These are phyloP conservation scores for Malurus alboscapulatus DNA, from an alignment of 2,113 vertebrate species.

Conservation along the genomic window DNA sequence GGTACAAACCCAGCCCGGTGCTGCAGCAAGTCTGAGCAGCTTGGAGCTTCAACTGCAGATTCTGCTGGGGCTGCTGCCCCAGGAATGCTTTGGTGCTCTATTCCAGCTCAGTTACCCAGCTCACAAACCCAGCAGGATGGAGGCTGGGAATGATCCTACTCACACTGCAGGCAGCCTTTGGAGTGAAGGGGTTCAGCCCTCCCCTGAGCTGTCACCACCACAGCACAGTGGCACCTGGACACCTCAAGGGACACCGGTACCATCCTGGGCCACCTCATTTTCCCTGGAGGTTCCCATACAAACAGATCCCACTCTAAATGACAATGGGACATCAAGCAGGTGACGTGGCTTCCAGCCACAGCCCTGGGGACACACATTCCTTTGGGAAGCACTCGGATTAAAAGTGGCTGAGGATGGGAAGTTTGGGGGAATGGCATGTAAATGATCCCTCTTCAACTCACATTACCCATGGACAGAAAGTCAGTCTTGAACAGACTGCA, in stretches of 20 bases:
- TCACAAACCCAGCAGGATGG: not conserved
- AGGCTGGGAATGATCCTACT: not conserved
- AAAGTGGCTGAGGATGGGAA: not conserved
- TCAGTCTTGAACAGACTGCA: slow-evolving; percentile 1
- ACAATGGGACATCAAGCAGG: not conserved
- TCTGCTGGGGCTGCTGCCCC: not conserved
- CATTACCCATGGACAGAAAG: not conserved
- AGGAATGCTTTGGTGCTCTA: not conserved
- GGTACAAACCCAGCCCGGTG: not conserved
- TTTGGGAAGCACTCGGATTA: not conserved
- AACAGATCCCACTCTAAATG: not conserved
- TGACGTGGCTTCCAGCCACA: not conserved
- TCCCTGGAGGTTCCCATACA: not conserved
- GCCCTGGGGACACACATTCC: not conserved
- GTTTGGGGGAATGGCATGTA: not conserved
- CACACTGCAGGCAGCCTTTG: not conserved
- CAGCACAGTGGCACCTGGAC: not conserved
- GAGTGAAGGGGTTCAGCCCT: not conserved
- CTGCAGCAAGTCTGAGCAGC: not conserved
- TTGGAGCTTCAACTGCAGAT: not conserved
- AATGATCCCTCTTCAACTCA: not conserved
- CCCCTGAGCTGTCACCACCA: not conserved
- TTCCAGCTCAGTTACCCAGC: not conserved
- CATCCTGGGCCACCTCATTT: not conserved
- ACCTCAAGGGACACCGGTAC: not conserved